phyloP scores from a whole-genome alignment of 2,888 invertebrate species.

The Caenorhabditis sp. region DNA sequence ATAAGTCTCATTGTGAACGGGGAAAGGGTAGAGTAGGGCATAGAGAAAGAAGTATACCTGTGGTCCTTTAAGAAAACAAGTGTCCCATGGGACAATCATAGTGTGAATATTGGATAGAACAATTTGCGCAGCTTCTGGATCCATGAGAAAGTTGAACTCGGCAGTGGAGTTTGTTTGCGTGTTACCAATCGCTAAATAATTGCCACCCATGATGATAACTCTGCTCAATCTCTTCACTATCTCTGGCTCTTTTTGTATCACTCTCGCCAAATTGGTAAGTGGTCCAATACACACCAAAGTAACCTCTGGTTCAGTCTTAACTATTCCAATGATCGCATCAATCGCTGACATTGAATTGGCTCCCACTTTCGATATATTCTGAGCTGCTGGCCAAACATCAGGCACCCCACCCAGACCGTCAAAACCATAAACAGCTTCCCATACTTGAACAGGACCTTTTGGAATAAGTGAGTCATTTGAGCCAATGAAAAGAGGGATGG shows the following conservation, averaged over 20 bases:
- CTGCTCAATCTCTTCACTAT: constrained; percentile 64
- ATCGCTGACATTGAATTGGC: constrained; percentile 2
- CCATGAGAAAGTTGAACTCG: constrained; percentile 82
- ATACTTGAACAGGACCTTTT: constrained; percentile 40
- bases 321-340: constrained; percentile 29
- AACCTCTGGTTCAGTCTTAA: constrained; percentile 2
- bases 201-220: constrained; percentile 68
- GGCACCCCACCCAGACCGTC: constrained; percentile 61
- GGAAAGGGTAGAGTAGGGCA: no score
- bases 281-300: constrained; percentile 69
- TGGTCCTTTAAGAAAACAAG: constrained; percentile 55
- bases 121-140: constrained; percentile 82
- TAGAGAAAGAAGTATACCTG: constrained; percentile 42
- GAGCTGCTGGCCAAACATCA: background rate
- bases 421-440: constrained; percentile 54
- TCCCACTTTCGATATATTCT: background rate
- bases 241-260: constrained; percentile 72
- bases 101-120: constrained; percentile 77
- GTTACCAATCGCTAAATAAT: constrained; percentile 72
- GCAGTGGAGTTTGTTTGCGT: constrained; percentile 73
- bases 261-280: constrained; percentile 73
- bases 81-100: constrained; percentile 80
- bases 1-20: constrained; percentile 1
- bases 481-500: constrained; percentile 68
- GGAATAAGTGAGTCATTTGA: constrained; percentile 58